A percentile compares a stretch with the other conserved stretches of the same genome.
Evolutionary conservation across 1,140 invertebrate species (phyloP).

Genomic region (Pseudomyrmex pallidus): DNA sequence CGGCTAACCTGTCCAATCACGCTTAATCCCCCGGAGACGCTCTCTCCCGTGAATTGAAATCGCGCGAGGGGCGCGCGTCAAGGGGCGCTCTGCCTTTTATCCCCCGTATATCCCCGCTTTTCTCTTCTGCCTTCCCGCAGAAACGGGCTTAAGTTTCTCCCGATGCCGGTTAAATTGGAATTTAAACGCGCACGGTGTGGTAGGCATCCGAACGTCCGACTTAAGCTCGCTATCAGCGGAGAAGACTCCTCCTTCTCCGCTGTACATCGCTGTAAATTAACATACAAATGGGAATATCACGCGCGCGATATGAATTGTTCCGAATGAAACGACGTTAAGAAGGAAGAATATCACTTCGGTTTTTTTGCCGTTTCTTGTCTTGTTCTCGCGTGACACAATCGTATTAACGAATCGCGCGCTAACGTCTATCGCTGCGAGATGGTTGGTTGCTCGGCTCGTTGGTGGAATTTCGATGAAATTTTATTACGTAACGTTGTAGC

Average conservation of each 20-base stretch:
- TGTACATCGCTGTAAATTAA: constrained; percentile 15
- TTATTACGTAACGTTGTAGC: neutral
- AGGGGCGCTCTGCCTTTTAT: neutral
- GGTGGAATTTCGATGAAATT: neutral
- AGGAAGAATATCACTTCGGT: neutral
- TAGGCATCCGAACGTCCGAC: neutral
- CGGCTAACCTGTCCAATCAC: constrained; percentile 57
- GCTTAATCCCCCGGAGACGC: constrained; percentile 46
- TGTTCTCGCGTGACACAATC: too few species aligned
- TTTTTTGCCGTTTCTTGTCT: too few species aligned
- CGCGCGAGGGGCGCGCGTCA: neutral
- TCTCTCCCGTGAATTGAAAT: constrained; percentile 41
- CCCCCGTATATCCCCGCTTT: neutral
- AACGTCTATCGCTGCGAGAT: too few species aligned
- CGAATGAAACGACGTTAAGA: neutral
- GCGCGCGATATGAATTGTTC: neutral
- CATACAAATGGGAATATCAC: constrained; percentile 23
- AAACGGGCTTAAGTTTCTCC: constrained; percentile 30
- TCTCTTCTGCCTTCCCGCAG: neutral
- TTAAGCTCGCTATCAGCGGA: constrained; percentile 2
- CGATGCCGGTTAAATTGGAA: constrained; percentile 11
- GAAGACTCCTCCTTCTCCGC: neutral
- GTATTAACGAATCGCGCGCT: too few species aligned
- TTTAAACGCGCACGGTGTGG: constrained; percentile 24
- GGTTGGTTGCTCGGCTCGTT: too few species aligned